Evolutionary conservation across 2,113 vertebrate species (phyloP).

Genomic region (Rostratula benghalensis): DNA sequence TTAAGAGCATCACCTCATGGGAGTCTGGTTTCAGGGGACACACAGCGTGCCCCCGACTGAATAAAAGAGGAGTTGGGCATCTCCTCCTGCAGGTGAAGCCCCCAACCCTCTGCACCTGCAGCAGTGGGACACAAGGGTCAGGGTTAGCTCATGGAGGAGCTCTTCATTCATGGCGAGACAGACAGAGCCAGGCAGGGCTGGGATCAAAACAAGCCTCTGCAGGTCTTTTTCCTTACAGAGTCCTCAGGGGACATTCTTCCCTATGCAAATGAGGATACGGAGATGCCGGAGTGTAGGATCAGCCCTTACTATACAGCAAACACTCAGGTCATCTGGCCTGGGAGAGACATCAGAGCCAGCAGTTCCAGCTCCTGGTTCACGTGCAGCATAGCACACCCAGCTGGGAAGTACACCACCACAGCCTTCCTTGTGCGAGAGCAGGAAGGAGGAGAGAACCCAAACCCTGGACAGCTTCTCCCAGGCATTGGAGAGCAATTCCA

Average conservation of each 20-base stretch:
- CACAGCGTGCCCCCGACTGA: background rate
- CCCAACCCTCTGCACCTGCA: background rate
- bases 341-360: background rate
- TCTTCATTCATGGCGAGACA: background rate
- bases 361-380: constrained; percentile 72
- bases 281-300: constrained; percentile 71
- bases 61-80: background rate
- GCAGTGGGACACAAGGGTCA: background rate
- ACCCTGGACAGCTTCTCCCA: constrained; percentile 24
- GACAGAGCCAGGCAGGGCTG: background rate
- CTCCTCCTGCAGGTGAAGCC: background rate
- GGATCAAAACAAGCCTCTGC: too few species aligned
- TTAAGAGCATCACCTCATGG: background rate
- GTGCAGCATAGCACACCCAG: constrained; percentile 60
- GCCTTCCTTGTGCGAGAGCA: constrained; percentile 66
- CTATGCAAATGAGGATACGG: constrained; percentile 19
- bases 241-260: constrained; percentile 67
- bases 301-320: constrained; percentile 67
- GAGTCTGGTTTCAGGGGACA: background rate
- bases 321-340: constrained; percentile 72
- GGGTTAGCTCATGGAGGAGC: background rate
- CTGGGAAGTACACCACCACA: constrained; percentile 42
- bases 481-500: constrained; percentile 18
- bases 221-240: constrained; percentile 8
- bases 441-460: background rate